Base-by-base conservation (phyloP, 2,888 invertebrate genomes). In the Brenthis ino region DNA sequence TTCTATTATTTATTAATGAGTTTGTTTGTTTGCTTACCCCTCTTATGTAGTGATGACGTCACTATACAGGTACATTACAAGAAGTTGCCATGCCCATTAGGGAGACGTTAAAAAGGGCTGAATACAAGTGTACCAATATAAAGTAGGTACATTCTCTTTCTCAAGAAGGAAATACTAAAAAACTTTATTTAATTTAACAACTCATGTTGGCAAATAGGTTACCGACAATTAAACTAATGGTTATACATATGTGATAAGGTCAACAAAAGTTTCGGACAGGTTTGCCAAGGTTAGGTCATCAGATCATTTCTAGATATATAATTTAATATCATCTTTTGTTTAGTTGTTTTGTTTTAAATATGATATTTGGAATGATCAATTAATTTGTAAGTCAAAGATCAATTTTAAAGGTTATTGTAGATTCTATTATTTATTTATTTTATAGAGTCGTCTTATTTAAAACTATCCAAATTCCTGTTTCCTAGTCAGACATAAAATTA, bases 271-370 rank as follows among this genome's bases (percentile, higher is more conserved):
- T 55, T 64, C 48, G 48, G 56, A 69, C 69, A 28, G 67, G 65
- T 69, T 68, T 53, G 37, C 20, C 69, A 69, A 73, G 73, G 73
- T 66, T 60, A 67, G 48, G 63, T 58, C 54, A 66, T 58, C 60
- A 57, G n/a, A 60, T 28, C 16, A 20, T 20, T 53, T 37, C 37
- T 43, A 53, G 20, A 53, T 24, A 37, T 43, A 37, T 37, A 53
- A 63, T 63, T 20, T 37, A 53, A 37, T 63, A 37, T 63, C 20
- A 16, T 63, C 37, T 11, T 43, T 43, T 43, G 37, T 63, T 63
- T 37, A 51, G 51, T 11, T 63, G 16, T 63, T 63, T 63, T 51
- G 51, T 54, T 63, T 43, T 60, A 50, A 60, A 60, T 12, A 48
- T 28, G 28, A 28, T 60, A 28, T 60, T 60, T 60, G 33, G 55